phyloP scores from a whole-genome alignment of 1,140 invertebrate genomes.

The Pseudomyrmex dendroicus region DNA sequence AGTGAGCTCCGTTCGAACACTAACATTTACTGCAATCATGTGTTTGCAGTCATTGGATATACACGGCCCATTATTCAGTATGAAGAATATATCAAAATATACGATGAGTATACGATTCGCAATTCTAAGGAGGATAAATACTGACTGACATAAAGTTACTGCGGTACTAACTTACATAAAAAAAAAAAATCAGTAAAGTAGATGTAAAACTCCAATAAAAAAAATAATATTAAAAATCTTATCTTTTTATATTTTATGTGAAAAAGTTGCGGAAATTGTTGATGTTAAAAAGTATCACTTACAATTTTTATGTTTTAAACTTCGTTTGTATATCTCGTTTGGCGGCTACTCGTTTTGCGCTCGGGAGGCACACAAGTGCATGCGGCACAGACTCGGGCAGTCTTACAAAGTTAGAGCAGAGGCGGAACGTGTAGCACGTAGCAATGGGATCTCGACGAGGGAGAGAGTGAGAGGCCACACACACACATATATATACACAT shows the following conservation, averaged over 20 bases:
- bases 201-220: too few relatives aligned
- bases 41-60: slow-evolving; percentile 41
- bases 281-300: too few relatives aligned
- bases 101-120: too few relatives aligned
- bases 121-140: too few relatives aligned
- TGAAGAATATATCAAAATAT: background rate
- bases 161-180: too few relatives aligned
- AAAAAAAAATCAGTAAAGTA: too few relatives aligned
- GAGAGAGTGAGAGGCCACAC: slow-evolving; percentile 64
- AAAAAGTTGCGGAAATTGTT: too few relatives aligned
- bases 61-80: background rate
- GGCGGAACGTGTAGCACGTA: slow-evolving; percentile 69
- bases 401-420: too few relatives aligned
- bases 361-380: slow-evolving; percentile 54
- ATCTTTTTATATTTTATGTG: too few relatives aligned
- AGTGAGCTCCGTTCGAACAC: slow-evolving; percentile 49
- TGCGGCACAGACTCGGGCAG: slow-evolving; percentile 28
- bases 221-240: too few relatives aligned
- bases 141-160: too few relatives aligned
- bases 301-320: background rate
- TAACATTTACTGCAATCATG: slow-evolving; percentile 43
- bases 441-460: slow-evolving; percentile 59
- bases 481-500: slow-evolving; percentile 7
- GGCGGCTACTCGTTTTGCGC: slow-evolving; percentile 7
- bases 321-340: background rate